Percentiles rank a stretch among this genome's conserved stretches.
These are phyloP conservation scores for Cavia aperea DNA, from an alignment of 2,113 vertebrate genomes.

Conservation along the genomic window DNA sequence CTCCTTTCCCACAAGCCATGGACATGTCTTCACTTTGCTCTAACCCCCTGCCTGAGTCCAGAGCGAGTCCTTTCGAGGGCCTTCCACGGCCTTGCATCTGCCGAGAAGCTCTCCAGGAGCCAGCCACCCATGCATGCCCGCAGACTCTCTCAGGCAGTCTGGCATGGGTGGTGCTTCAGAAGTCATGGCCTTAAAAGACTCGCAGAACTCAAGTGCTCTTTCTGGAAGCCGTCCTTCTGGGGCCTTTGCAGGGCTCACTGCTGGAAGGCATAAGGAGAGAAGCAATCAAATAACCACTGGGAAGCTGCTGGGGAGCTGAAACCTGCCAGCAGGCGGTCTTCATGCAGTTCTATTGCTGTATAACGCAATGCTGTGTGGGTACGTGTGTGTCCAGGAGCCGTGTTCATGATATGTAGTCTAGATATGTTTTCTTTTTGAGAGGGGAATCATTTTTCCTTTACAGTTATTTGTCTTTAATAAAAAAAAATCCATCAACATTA, in stretches of 20 bases:
- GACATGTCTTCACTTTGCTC: not conserved
- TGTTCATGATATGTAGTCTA: not conserved
- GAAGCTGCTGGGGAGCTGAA: not conserved
- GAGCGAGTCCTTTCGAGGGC: not conserved
- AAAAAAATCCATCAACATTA: slow-evolving; percentile 22
- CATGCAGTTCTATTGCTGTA: not conserved
- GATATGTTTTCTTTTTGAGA: not conserved
- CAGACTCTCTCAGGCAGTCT: not conserved
- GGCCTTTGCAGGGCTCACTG: not conserved
- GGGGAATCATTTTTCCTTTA: not conserved
- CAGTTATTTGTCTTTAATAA: not conserved
- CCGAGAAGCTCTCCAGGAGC: not conserved
- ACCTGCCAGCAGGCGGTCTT: not conserved
- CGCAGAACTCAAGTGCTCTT: not conserved
- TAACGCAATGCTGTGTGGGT: not conserved
- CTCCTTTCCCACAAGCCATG: not conserved
- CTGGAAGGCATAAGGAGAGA: not conserved
- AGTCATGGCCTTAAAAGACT: not conserved
- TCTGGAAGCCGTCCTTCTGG: not conserved
- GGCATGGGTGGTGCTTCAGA: not conserved
- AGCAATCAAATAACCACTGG: not conserved
- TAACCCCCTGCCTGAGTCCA: not conserved
- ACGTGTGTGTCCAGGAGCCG: not conserved
- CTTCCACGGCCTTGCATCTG: not conserved
- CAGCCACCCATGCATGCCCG: not conserved